Conservation (phyloP, 2,113 vertebrate genomes). For the Leucosticte australis region DNA sequence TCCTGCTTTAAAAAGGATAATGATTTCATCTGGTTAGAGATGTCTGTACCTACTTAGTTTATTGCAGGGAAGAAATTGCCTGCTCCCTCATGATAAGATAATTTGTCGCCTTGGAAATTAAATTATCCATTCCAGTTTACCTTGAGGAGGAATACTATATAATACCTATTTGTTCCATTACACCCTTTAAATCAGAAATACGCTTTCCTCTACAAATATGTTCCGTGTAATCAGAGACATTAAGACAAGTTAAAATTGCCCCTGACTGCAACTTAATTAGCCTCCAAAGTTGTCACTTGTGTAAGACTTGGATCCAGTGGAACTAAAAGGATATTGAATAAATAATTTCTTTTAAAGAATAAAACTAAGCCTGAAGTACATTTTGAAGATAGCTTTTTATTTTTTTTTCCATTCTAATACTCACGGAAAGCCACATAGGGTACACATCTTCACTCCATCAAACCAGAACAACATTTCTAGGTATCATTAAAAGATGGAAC, state of each 20-base stretch:
- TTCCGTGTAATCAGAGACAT: slow-evolving; percentile 56
- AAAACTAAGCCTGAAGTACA: neutral
- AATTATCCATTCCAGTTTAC: slow-evolving; percentile 71
- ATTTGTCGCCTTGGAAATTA: slow-evolving; percentile 78
- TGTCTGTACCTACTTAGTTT: slow-evolving; percentile 70
- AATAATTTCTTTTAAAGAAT: slow-evolving; percentile 27
- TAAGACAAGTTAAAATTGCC: slow-evolving; percentile 49
- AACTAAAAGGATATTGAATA: slow-evolving; percentile 34
- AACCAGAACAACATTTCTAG: neutral
- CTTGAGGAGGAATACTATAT: slow-evolving; percentile 56
- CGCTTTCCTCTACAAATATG: slow-evolving; percentile 32
- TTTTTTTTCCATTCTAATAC: neutral
- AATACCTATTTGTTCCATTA: slow-evolving; percentile 69
- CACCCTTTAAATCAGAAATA: slow-evolving; percentile 59
- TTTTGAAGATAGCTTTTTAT: neutral
- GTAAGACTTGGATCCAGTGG: neutral
- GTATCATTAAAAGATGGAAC: neutral
- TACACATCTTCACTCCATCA: neutral
- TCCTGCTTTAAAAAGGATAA: slow-evolving; percentile 69
- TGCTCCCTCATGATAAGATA: slow-evolving; percentile 71
- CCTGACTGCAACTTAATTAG: slow-evolving; percentile 27
- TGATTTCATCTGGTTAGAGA: slow-evolving; percentile 75
- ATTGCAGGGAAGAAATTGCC: slow-evolving; percentile 71
- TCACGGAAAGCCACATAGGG: neutral
- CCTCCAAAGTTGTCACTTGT: slow-evolving; percentile 27